These are phyloP conservation scores for Linurgus olivaceus DNA, from an alignment of 2,797 vertebrate species.

Conservation along the genomic window DNA sequence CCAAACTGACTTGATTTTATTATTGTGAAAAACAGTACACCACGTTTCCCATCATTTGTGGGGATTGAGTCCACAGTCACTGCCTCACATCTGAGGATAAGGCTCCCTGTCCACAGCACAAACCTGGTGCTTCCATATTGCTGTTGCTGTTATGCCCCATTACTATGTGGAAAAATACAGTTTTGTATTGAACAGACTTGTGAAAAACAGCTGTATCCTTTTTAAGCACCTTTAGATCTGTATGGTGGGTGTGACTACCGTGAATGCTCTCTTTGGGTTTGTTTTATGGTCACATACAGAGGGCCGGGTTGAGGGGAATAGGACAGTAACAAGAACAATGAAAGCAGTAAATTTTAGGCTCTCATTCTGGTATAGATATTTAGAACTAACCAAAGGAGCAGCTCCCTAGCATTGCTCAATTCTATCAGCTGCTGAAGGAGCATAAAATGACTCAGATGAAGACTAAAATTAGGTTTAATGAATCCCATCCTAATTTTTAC, in stretches of 20 bases:
- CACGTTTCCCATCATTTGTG: fast-evolving
- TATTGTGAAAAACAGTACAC: neutral
- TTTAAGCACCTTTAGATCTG: neutral
- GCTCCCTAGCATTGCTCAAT: neutral
- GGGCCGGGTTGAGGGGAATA: fast-evolving
- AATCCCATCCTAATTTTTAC: neutral
- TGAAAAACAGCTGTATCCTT: neutral
- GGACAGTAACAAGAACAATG: fast-evolving
- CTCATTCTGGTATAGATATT: neutral
- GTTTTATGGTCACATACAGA: neutral
- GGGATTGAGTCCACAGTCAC: neutral
- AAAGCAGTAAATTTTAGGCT: neutral
- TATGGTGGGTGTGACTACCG: neutral
- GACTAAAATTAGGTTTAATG: neutral
- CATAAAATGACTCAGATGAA: neutral
- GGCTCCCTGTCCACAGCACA: neutral
- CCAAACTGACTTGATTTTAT: neutral
- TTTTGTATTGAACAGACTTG: neutral
- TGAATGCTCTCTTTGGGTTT: neutral
- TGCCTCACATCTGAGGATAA: neutral
- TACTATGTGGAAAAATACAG: neutral
- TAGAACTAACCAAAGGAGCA: neutral
- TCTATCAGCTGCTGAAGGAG: neutral
- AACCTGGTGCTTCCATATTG: fast-evolving
- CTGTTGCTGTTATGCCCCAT: neutral